Conservation (phyloP, 2,888 invertebrate genomes). For the Vesta saturnalis region DNA sequence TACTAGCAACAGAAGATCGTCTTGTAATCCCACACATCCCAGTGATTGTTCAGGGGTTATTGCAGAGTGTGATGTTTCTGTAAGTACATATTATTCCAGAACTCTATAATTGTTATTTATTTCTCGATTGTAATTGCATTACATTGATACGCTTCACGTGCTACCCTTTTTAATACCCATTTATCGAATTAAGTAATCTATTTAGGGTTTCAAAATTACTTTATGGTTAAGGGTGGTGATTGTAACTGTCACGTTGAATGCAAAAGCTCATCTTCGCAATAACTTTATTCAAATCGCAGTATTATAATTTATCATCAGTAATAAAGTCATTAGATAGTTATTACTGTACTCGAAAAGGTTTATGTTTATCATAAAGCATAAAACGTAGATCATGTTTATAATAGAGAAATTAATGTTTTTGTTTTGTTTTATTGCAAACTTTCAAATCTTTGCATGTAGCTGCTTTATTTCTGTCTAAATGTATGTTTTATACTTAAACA, state of each 20-base stretch:
- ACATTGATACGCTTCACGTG: conserved; percentile 20
- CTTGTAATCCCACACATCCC: conserved; percentile 50
- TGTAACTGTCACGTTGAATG: conserved; percentile 16
- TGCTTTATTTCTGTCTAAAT: conserved; percentile 16
- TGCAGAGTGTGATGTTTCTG: conserved; percentile 54
- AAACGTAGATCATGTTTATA: no score
- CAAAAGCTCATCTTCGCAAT: conserved; percentile 25
- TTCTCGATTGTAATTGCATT: conserved; percentile 20
- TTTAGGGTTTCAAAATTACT: conserved; percentile 30
- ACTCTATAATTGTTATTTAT: conserved; percentile 24
- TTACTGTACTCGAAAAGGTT: no score
- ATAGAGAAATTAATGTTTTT: no score
- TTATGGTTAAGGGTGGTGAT: conserved; percentile 21
- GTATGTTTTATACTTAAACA: conserved; percentile 56
- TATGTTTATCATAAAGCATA: no score
- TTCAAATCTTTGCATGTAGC: no score
- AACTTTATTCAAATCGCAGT: neutral
- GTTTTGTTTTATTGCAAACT: conserved; percentile 1
- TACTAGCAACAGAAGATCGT: conserved; percentile 55
- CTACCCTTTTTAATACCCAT: conserved; percentile 23
- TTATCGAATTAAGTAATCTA: conserved; percentile 34
- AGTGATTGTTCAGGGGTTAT: conserved; percentile 54
- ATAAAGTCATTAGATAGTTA: no score
- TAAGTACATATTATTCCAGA: conserved; percentile 50
- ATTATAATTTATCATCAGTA: neutral